Base-by-base conservation (phyloP, 2,888 invertebrate genomes). In the Lottia scabra region DNA sequence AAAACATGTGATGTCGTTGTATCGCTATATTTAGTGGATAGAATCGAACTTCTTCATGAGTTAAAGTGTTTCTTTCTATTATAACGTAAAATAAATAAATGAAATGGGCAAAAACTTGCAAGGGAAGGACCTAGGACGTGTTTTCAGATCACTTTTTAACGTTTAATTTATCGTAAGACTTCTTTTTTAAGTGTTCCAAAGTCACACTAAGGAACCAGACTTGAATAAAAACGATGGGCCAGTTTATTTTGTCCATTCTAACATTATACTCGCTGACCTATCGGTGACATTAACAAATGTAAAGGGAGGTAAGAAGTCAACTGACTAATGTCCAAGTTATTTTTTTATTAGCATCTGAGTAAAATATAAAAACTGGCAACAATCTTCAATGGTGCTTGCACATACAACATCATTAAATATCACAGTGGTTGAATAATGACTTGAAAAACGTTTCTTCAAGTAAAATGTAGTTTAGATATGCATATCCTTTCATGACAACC, bases 1-100 rank as follows among this genome's bases (percentile, higher is more conserved):
- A 19, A 56, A 56, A 56, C 56, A 56, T 56, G 56, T 56, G 56
- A 23, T 56, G 56, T 19, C 56, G 56, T 56, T 56, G 56, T 56
- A 56, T 19, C 56, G 56, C 56, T 23, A 56, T 56, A 56, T 56
- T 56, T 56, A 56, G 56, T 23, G 19, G 19, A 56, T 23, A 56
- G 56, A 56, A 56, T 56, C 56, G 56, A 56, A 56, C 23, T 10
- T 56, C 19, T 23, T 10, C 19, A 56, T 23, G 56, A 56, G 56
- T 56, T 19, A 56, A 56, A 56, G 38, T 23, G 56, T 56, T 56
- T 56, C 56, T 56, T 56, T 56, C 56, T 56, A 19, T 23, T 23
- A 56, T 23, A 56, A 56, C 56, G 56, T 56, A 56, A 56, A 56
- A 56, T 56, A 56, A 56, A 56, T 23, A 56, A 19, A 56, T 23